Base-by-base conservation (phyloP, 2,888 invertebrate genomes). In the Pomacea canaliculata region DNA sequence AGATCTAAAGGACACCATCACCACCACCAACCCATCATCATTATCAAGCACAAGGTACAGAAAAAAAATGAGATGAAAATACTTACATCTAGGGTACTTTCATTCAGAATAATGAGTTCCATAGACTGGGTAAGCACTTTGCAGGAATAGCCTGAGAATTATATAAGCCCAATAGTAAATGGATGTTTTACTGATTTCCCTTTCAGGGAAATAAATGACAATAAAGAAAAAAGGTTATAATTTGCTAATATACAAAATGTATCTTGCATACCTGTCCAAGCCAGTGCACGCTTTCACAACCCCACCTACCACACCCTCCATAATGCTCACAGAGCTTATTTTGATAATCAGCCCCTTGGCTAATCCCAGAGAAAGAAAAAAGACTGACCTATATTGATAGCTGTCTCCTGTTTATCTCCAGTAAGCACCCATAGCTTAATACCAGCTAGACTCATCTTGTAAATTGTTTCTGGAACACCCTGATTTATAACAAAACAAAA, bases 371-470 rank as follows among this genome's bases (percentile, higher is more conserved):
- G 37, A 37, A 37, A 37, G 37, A 37, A 56, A 56, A 16, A 56
- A 56, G 1, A 56, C 51, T 56, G 77, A 89, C 92, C 99, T 90
- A 99, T 99, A 92, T 99, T 99, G 87, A 99, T 98, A 84, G 99
- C 99, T 46, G 99, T 99, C 92, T 99, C 99, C 80, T 98, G 97
- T 91, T 99, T 99, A 92, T 99, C 99, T 7, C 99, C 99, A 0
- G 99, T 99, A 86, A 99, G 92, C 76, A 99, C 96, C 99, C 99
- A 99, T 81, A 99, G 87, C 79, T 90, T 91, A 77, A 91, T 91
- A 90, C 97, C 97, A 19, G 99, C 99, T 90, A 96, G 95, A 77
- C 97, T 92, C 65, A 99, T 93, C 46, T 96, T 94, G 56, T 96
- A 96, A 89, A 99, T 98, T 76, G 98, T 96, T 91, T 99, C 98